Percentiles rank a stretch among this genome's conserved stretches.
Conservation (phyloP, 2,888 invertebrate species). For the Trichopria drosophilae region DNA sequence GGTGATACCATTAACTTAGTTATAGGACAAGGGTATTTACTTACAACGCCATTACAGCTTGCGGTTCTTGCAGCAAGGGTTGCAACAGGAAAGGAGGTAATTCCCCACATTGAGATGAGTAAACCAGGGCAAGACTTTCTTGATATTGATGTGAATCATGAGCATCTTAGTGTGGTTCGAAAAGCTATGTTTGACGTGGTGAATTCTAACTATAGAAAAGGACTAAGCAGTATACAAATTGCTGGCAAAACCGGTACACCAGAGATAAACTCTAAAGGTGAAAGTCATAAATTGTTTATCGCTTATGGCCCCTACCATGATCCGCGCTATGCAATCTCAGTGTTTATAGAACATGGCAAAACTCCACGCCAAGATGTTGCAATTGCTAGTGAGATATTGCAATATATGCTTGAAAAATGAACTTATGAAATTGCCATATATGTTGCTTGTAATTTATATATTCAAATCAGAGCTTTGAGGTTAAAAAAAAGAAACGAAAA, state of each 20-base stretch:
- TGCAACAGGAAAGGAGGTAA: slow-evolving; percentile 26
- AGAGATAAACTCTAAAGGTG: slow-evolving; percentile 24
- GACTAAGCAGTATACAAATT: slow-evolving; percentile 23
- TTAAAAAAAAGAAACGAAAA: too few species aligned
- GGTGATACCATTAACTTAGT: slow-evolving; percentile 22
- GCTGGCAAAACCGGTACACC: slow-evolving; percentile 24
- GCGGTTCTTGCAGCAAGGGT: slow-evolving; percentile 23
- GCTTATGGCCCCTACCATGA: slow-evolving; percentile 23
- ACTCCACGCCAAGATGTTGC: slow-evolving; percentile 21
- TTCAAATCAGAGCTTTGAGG: too few species aligned
- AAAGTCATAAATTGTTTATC: slow-evolving; percentile 24
- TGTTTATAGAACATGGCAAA: slow-evolving; percentile 22
- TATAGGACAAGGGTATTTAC: slow-evolving; percentile 24
- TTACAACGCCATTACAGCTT: slow-evolving; percentile 23
- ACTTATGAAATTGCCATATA: too few species aligned
- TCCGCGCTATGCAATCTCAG: slow-evolving; percentile 24
- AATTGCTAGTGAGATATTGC: slow-evolving; percentile 17
- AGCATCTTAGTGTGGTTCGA: slow-evolving; percentile 21
- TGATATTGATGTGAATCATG: slow-evolving; percentile 21
- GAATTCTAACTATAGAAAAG: slow-evolving; percentile 24
- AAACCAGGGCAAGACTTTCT: slow-evolving; percentile 17
- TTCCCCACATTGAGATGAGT: slow-evolving; percentile 19
- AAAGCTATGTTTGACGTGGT: slow-evolving; percentile 23
- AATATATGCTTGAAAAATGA: slow-evolving; percentile 21
- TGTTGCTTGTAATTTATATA: too few species aligned